A percentile compares a stretch with the other conserved stretches of the same genome.
phyloP scores from a whole-genome alignment of 2,113 vertebrate genomes.

The Xenopus laevis region DNA sequence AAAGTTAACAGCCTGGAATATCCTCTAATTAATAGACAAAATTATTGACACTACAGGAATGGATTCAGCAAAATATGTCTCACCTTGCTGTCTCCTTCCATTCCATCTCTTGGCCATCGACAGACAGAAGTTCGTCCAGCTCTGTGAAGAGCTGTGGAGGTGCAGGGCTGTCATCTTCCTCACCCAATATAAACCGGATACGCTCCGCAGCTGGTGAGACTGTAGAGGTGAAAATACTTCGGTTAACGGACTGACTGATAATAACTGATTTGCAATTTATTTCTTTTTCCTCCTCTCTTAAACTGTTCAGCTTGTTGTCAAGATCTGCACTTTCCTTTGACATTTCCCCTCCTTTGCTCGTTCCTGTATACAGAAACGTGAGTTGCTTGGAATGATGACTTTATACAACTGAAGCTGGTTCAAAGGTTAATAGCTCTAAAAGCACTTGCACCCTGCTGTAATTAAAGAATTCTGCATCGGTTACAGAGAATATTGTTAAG shows the following conservation, averaged over 20 bases:
- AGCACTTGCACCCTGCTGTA: constrained; percentile 48
- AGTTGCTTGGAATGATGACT: constrained; percentile 54
- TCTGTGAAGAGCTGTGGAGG: constrained; percentile 97
- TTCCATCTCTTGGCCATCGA: constrained; percentile 96
- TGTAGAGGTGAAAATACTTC: constrained; percentile 88
- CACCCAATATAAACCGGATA: constrained; percentile 93
- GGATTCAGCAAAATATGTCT: constrained; percentile 31
- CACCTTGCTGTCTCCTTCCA: constrained; percentile 98
- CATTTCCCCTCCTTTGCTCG: constrained; percentile 50
- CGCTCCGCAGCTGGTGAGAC: constrained; percentile 93
- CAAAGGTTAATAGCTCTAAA: constrained; percentile 5
- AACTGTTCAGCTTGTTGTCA: constrained; percentile 63
- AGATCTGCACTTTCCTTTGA: constrained; percentile 55
- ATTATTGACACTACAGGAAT: too few species aligned
- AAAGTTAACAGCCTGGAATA: too few species aligned
- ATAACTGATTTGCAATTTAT: constrained; percentile 51
- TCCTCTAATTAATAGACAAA: too few species aligned
- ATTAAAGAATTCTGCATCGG: constrained; percentile 38
- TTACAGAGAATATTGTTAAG: constrained; percentile 45
- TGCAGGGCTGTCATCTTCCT: constrained; percentile 89
- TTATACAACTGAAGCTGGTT: constrained; percentile 49
- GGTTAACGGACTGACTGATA: constrained; percentile 71
- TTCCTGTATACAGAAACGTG: constrained; percentile 50
- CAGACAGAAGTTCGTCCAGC: constrained; percentile 88
- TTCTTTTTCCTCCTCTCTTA: constrained; percentile 59